A percentile compares a stretch with the other conserved stretches of the same genome.
phyloP scores from a whole-genome alignment of 1,140 invertebrate species.

The Lethocerus indicus region DNA sequence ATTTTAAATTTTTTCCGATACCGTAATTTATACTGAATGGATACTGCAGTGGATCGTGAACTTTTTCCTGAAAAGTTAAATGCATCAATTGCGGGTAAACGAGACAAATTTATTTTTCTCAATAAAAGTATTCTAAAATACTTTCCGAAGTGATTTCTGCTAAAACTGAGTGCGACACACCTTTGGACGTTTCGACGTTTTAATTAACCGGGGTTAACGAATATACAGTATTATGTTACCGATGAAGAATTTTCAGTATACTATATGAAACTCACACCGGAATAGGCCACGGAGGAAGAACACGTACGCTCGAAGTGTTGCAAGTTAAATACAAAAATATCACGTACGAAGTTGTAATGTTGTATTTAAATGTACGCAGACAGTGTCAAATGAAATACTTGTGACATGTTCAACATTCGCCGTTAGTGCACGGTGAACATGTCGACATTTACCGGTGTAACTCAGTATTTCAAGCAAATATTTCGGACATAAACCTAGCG shows the following conservation, averaged over 20 bases:
- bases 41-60: background rate
- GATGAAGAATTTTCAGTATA: constrained; percentile 20
- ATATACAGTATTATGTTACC: constrained; percentile 20
- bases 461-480: background rate
- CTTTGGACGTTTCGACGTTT: background rate
- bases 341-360: constrained; percentile 18
- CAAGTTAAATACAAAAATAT: constrained; percentile 18
- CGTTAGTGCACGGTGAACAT: background rate
- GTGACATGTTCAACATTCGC: background rate
- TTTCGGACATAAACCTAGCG: background rate
- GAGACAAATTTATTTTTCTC: background rate
- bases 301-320: constrained; percentile 19
- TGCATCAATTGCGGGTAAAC: background rate
- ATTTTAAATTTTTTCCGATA: background rate
- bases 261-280: constrained; percentile 18
- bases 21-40: background rate
- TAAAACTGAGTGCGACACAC: background rate
- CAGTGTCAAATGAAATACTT: constrained; percentile 15
- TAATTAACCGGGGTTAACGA: constrained; percentile 11
- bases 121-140: background rate
- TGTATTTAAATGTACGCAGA: constrained; percentile 20
- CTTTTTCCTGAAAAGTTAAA: background rate
- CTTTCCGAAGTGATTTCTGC: constrained; percentile 1
- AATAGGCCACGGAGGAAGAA: constrained; percentile 20
- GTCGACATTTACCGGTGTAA: background rate